These are phyloP conservation scores for Cantharis lateralis DNA, from an alignment of 2,888 invertebrate genomes.

Conservation along the genomic window DNA sequence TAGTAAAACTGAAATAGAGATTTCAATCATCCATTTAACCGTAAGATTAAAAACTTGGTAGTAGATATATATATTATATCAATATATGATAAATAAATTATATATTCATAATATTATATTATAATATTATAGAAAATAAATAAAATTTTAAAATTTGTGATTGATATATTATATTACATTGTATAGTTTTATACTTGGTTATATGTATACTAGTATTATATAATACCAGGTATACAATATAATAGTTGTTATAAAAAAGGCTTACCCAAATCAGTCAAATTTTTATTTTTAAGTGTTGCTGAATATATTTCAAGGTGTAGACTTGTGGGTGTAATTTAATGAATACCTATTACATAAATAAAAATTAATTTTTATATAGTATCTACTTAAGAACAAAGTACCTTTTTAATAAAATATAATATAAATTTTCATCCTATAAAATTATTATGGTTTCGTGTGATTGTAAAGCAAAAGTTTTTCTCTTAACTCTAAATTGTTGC, in stretches of 20 bases:
- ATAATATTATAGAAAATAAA: too few relatives aligned
- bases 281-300: background rate
- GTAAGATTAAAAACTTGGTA: too few relatives aligned
- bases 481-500: background rate
- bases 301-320: background rate
- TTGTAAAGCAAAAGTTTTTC: background rate
- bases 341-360: background rate
- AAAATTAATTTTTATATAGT: background rate
- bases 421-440: background rate
- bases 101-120: too few relatives aligned
- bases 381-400: background rate
- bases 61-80: too few relatives aligned
- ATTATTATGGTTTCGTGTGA: too few relatives aligned
- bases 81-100: too few relatives aligned
- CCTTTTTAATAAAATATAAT: background rate
- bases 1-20: too few relatives aligned
- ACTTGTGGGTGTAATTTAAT: background rate
- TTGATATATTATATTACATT: too few relatives aligned
- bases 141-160: too few relatives aligned
- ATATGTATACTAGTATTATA: too few relatives aligned
- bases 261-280: background rate
- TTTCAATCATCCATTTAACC: too few relatives aligned
- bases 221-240: background rate
- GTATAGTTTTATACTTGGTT: too few relatives aligned
- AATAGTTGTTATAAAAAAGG: background rate